Percentiles rank a stretch among this genome's conserved stretches.
phyloP scores from a whole-genome alignment of 2,888 invertebrate genomes.

The Ophion slaviceki region DNA sequence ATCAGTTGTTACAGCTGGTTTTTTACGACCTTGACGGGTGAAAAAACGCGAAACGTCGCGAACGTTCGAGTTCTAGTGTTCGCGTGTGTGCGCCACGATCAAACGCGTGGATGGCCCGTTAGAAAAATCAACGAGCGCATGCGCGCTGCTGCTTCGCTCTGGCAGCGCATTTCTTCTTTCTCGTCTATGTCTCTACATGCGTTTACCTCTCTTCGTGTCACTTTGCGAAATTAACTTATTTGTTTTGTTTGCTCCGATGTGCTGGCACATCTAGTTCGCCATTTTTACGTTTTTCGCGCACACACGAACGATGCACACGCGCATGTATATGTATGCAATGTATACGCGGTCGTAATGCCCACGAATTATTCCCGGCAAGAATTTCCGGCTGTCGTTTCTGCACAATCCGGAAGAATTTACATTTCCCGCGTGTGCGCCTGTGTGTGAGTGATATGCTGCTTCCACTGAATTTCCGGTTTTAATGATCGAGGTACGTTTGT shows the following conservation, averaged over 20 bases:
- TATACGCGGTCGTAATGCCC: not conserved
- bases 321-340: not conserved
- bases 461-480: not conserved
- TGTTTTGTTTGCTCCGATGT: not conserved
- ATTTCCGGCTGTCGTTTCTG: not conserved
- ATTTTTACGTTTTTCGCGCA: not conserved
- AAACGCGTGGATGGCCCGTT: not conserved
- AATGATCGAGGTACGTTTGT: slow-evolving; percentile 28
- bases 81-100: not conserved
- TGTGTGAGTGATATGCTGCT: not conserved
- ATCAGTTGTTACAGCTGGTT: not conserved
- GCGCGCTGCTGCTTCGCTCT: not conserved
- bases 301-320: too few relatives aligned
- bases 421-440: not conserved
- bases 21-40: not conserved
- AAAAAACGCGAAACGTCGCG: not conserved
- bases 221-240: not conserved
- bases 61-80: not conserved
- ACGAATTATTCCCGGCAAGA: not conserved
- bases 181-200: not conserved
- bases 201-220: not conserved
- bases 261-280: not conserved
- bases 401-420: not conserved
- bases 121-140: not conserved
- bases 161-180: not conserved